phyloP scores from a whole-genome alignment of 2,113 vertebrate species.

The Apteryx mantelli region DNA sequence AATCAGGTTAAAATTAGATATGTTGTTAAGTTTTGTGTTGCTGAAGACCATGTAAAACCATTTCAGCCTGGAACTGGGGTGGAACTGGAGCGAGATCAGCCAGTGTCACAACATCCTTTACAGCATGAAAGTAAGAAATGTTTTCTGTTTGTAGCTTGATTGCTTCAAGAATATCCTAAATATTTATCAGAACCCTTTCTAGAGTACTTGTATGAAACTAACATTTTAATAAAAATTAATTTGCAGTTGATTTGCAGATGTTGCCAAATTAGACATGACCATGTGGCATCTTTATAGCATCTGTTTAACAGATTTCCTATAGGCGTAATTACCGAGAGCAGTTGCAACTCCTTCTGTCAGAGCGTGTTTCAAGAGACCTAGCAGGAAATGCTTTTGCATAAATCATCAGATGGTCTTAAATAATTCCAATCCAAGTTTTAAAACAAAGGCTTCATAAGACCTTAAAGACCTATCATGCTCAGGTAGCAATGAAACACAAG shows the following conservation, averaged over 20 bases:
- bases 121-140: slow-evolving; percentile 40
- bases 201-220: background rate
- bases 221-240: background rate
- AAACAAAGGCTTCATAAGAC: background rate
- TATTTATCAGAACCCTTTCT: background rate
- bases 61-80: slow-evolving; percentile 68
- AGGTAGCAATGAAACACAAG: background rate
- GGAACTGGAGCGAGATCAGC: slow-evolving; percentile 2
- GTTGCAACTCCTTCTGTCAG: background rate
- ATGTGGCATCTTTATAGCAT: background rate
- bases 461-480: background rate
- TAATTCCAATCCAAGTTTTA: background rate
- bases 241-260: background rate
- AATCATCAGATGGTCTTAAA: slow-evolving; percentile 17
- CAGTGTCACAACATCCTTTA: background rate
- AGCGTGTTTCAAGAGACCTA: background rate
- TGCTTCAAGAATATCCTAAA: background rate
- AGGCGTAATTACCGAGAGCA: background rate
- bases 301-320: background rate
- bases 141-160: slow-evolving; percentile 1
- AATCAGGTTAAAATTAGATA: slow-evolving; percentile 87
- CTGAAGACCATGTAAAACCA: slow-evolving; percentile 75
- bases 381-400: background rate
- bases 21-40: slow-evolving; percentile 80
- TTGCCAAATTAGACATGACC: background rate